Evolutionary conservation across 2,888 invertebrate genomes (phyloP).

Genomic region (Isoperla grammatica): DNA sequence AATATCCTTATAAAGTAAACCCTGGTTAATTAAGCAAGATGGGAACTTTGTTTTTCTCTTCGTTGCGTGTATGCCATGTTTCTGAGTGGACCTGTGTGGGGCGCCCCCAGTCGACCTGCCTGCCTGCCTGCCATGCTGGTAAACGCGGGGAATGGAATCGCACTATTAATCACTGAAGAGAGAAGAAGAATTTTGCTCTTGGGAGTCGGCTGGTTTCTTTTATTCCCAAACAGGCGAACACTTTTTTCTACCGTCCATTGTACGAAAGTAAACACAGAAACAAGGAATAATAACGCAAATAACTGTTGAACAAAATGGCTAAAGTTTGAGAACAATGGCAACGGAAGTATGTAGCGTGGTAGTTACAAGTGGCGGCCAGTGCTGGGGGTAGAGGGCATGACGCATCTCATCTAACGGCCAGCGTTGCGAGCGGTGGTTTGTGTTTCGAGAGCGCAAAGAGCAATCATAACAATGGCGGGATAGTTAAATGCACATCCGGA

Average conservation of each 20-base stretch:
- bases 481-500: too few relatives aligned
- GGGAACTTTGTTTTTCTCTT: too few relatives aligned
- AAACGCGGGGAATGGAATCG: background rate
- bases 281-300: conserved; percentile 16
- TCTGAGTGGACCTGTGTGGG: too few relatives aligned
- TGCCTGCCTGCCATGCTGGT: too few relatives aligned
- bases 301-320: conserved; percentile 15
- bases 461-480: too few relatives aligned
- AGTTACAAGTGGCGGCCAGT: conserved; percentile 8
- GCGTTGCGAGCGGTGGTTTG: too few relatives aligned
- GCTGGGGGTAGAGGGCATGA: background rate
- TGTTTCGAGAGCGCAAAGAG: too few relatives aligned
- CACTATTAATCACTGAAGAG: conserved; percentile 4
- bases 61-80: too few relatives aligned
- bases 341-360: conserved; percentile 2
- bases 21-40: too few relatives aligned
- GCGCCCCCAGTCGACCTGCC: too few relatives aligned
- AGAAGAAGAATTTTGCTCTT: background rate
- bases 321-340: conserved; percentile 12
- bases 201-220: too few relatives aligned
- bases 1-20: too few relatives aligned
- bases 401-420: background rate
- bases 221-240: background rate
- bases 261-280: conserved; percentile 13
- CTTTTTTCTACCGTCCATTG: conserved; percentile 8